Evolutionary conservation across 2,113 vertebrate species (phyloP).

Genomic region (Brachionichthys hirsutus): DNA sequence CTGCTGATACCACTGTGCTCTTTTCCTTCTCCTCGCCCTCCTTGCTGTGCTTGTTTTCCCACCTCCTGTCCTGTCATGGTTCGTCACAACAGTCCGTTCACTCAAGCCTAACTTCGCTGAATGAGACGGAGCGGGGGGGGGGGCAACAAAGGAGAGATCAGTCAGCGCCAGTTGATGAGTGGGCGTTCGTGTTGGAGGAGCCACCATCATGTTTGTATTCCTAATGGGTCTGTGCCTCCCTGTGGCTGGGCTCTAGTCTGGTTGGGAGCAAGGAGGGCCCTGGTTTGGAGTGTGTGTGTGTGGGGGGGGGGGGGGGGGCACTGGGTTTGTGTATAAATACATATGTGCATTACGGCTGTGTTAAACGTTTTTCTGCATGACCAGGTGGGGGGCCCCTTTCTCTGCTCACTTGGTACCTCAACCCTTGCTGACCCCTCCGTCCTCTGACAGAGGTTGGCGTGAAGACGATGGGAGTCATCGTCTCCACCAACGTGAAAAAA

Average conservation of each 20-base stretch:
- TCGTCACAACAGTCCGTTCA: conserved; percentile 55
- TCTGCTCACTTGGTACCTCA: conserved; percentile 78
- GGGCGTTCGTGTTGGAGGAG: conserved; percentile 68
- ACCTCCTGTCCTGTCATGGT: conserved; percentile 59
- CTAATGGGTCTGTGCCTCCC: conserved; percentile 56
- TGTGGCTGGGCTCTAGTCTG: conserved; percentile 44
- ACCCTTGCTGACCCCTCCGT: conserved; percentile 77
- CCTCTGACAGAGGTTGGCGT: conserved; percentile 85
- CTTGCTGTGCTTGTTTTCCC: conserved; percentile 38
- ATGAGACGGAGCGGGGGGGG: conserved; percentile 30
- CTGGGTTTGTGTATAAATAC: conserved; percentile 14
- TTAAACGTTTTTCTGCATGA: conserved; percentile 79
- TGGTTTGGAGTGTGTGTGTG: conserved; percentile 29
- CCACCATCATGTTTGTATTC: conserved; percentile 55
- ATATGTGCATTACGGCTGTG: conserved; percentile 9
- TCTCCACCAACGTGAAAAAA: no score
- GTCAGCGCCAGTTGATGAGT: conserved; percentile 56
- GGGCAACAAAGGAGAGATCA: conserved; percentile 7
- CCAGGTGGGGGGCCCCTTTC: conserved; percentile 71
- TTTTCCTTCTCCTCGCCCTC: conserved; percentile 42
- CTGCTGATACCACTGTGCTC: conserved; percentile 41
- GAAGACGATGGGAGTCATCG: no score
- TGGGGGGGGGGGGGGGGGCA: conserved; percentile 16
- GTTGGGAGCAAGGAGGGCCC: conserved; percentile 41
- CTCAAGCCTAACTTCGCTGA: conserved; percentile 54